phyloP scores from a whole-genome alignment of 2,797 vertebrate genomes.

The Monodelphis domestica region DNA sequence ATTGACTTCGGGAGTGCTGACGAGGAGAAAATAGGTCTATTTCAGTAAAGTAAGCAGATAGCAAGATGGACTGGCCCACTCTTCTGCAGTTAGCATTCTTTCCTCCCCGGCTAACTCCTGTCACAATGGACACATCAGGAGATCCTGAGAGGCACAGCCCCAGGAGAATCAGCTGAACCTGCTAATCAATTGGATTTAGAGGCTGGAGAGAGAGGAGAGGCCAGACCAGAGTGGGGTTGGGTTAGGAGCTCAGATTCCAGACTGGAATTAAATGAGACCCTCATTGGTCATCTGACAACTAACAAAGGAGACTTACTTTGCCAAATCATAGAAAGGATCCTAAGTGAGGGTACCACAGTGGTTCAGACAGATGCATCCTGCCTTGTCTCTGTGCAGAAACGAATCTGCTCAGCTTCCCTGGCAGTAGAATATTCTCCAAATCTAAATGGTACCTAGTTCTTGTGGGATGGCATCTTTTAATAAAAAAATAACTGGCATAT shows the following conservation, averaged over 20 bases:
- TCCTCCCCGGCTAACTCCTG: background rate
- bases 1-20: background rate
- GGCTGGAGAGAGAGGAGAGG: background rate
- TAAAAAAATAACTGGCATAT: background rate
- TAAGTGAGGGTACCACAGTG: background rate
- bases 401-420: background rate
- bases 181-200: background rate
- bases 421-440: background rate
- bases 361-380: background rate
- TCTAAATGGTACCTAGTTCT: background rate
- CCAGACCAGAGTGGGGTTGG: background rate
- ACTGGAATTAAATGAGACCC: background rate
- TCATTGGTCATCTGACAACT: background rate
- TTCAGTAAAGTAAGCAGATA: background rate
- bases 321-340: background rate
- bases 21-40: background rate
- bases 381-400: background rate
- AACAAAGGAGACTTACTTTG: background rate
- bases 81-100: background rate
- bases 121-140: background rate
- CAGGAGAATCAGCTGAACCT: conserved; percentile 13
- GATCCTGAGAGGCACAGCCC: conserved; percentile 8
- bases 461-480: background rate
- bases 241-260: background rate
- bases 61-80: background rate